Evolutionary conservation across 2,888 invertebrate genomes (phyloP), one percentile per base, ranked within the genome.

Genomic region (Standfussiana lucernea): DNA sequence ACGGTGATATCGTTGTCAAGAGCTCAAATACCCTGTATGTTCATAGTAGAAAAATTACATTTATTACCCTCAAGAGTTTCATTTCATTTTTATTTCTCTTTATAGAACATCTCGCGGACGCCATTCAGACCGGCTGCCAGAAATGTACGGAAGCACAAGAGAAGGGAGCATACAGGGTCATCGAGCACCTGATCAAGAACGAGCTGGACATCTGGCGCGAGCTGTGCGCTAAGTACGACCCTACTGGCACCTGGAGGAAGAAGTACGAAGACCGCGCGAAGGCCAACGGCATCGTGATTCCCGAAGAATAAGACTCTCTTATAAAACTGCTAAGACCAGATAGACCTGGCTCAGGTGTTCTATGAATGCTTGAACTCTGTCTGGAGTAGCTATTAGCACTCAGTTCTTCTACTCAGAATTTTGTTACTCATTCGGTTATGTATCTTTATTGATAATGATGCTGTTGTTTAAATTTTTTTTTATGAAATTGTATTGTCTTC

Each of bases 81-180:
- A 61, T 35, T 45, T 8, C 24, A 56, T 56, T 21, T 64, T 15
- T 50, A 59, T 74, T 64, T 73, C 28, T 77, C 21, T 72, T 86
- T 94, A 4, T 93, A 98, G 98, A 95, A 35, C 90, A 97, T 53
- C 92, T 98, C 15, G 97, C 97, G 45, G 98, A 98, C 79, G 98
- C 98, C 0, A 93, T 98, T 62, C 94, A 96, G 82, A 97, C 97
- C 10, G 97, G 97, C 70, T 98, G 98, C 92, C 88, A 90, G 73
- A 98, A 98, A 91, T 98, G 98, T 91, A 98, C 97, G 42, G 97
- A 97, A 53, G 95, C 96, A 40, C 98, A 98, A 91, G 97, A 96
- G 89, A 91, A 93, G 7, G 97, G 97, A 64, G 97, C 97, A 56
- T 97, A 97, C 89, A 97, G 97, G 84, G 97, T 98, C 11, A 97